These are phyloP conservation scores for Ctenodactylus gundi DNA, from an alignment of 2,113 vertebrate genomes.

Conservation along the genomic window DNA sequence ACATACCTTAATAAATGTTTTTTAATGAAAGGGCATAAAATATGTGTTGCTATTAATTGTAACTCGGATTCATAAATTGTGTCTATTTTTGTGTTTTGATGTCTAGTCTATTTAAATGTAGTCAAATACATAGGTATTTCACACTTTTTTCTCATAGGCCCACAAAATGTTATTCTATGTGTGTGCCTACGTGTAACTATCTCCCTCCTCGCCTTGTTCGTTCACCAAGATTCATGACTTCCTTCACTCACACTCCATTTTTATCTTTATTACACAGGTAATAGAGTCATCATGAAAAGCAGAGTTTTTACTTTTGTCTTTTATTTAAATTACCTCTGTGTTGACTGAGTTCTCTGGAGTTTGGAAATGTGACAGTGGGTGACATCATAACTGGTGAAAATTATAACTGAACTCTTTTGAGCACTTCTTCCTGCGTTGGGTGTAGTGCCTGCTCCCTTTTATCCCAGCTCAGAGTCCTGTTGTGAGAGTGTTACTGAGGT, in stretches of 20 bases:
- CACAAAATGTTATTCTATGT: not conserved
- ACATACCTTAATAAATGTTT: not conserved
- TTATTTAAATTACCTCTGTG: constrained; percentile 61
- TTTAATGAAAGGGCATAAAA: not conserved
- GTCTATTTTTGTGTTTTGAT: not conserved
- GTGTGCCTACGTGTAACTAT: not conserved
- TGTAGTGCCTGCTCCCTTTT: not conserved
- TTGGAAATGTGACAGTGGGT: constrained; percentile 63
- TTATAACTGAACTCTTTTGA: constrained; percentile 67
- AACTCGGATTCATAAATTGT: constrained; percentile 37
- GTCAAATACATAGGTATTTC: not conserved
- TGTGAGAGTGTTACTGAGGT: constrained; percentile 88
- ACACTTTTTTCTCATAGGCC: not conserved
- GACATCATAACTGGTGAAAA: constrained; percentile 73
- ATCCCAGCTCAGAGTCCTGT: constrained; percentile 85
- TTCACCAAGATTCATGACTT: not conserved
- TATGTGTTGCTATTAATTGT: no score
- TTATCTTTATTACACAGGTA: constrained; percentile 56
- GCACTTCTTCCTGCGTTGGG: constrained; percentile 5
- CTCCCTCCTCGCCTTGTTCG: not conserved
- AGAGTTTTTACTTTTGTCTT: constrained; percentile 59
- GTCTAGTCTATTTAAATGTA: constrained; percentile 9
- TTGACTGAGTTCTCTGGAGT: constrained; percentile 68
- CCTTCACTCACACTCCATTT: not conserved
- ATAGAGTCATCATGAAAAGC: constrained; percentile 61